Evolutionary conservation across 2,888 invertebrate species (phyloP).

Genomic region (Thumatha senex): DNA sequence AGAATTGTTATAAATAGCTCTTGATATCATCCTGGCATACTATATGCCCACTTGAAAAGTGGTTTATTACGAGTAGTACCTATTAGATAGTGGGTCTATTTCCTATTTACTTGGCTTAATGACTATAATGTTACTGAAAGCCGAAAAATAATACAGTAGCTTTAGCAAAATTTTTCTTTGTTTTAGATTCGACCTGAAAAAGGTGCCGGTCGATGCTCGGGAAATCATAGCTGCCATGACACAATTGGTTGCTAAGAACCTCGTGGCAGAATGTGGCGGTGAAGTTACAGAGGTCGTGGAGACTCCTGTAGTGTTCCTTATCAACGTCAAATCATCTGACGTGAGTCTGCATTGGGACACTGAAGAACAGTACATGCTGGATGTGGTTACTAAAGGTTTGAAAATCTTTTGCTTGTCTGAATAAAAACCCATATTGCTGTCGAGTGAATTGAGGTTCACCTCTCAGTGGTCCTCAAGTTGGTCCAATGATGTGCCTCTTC

Average conservation of each 20-base stretch:
- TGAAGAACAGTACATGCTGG: slow-evolving; percentile 86
- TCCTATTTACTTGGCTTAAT: too few species aligned
- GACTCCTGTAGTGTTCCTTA: slow-evolving; percentile 82
- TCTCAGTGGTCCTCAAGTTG: too few species aligned
- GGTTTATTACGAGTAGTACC: too few species aligned
- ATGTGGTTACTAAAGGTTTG: slow-evolving; percentile 82
- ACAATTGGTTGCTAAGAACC: slow-evolving; percentile 80
- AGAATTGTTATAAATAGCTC: too few species aligned
- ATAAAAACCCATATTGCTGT: too few species aligned
- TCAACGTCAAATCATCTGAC: slow-evolving; percentile 77
- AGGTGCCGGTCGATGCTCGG: slow-evolving; percentile 69
- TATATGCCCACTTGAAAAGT: too few species aligned
- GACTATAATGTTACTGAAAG: too few species aligned
- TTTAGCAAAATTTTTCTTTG: neutral
- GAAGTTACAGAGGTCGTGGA: slow-evolving; percentile 64
- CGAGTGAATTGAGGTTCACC: too few species aligned
- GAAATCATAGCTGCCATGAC: slow-evolving; percentile 82
- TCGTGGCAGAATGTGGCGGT: slow-evolving; percentile 84
- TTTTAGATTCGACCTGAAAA: slow-evolving; percentile 77
- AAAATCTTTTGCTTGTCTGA: neutral
- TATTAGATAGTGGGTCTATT: too few species aligned
- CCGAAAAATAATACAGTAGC: too few species aligned
- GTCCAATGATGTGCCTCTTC: too few species aligned
- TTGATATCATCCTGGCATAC: too few species aligned
- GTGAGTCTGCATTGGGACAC: slow-evolving; percentile 85